A percentile compares a stretch with the other conserved stretches of the same genome.
Conservation (phyloP, 1,140 invertebrate genomes). For the Adelges cooleyi region DNA sequence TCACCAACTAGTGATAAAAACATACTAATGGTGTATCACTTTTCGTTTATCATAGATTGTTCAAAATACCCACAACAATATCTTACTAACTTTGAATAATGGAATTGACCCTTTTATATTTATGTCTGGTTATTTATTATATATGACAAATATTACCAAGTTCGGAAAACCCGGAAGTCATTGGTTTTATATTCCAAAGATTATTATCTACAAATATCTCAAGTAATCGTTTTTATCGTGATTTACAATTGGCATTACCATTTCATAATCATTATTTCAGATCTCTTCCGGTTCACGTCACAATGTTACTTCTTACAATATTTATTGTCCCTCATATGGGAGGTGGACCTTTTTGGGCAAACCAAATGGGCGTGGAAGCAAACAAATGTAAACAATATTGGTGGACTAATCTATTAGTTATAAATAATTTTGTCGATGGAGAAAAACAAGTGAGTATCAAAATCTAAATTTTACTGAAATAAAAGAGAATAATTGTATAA, state of each 20-base stretch:
- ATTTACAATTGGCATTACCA: no score
- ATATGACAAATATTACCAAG: background rate
- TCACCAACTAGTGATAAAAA: no score
- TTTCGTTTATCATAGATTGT: background rate
- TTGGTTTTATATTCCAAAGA: background rate
- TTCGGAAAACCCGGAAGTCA: background rate
- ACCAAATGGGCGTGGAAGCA: slow-evolving; percentile 46
- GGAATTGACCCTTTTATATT: slow-evolving; percentile 13
- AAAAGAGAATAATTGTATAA: no score
- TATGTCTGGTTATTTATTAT: background rate
- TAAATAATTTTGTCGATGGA: slow-evolving; percentile 66
- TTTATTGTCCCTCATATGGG: slow-evolving; percentile 53
- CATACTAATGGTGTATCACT: no score
- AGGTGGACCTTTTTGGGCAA: slow-evolving; percentile 55
- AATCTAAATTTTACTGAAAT: no score
- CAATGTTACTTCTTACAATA: slow-evolving; percentile 55
- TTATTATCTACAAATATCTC: no score
- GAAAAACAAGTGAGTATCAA: slow-evolving; percentile 48
- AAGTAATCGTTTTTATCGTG: no score
- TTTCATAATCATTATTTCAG: no score
- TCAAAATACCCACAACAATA: no score
- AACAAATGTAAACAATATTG: slow-evolving; percentile 56
- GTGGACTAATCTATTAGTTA: slow-evolving; percentile 74
- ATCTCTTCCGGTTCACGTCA: slow-evolving; percentile 56
- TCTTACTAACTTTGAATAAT: no score